A percentile compares a stretch with the other conserved stretches of the same genome.
These are phyloP conservation scores for Tetranychus piercei DNA, from an alignment of 2,888 invertebrate genomes.

Conservation along the genomic window DNA sequence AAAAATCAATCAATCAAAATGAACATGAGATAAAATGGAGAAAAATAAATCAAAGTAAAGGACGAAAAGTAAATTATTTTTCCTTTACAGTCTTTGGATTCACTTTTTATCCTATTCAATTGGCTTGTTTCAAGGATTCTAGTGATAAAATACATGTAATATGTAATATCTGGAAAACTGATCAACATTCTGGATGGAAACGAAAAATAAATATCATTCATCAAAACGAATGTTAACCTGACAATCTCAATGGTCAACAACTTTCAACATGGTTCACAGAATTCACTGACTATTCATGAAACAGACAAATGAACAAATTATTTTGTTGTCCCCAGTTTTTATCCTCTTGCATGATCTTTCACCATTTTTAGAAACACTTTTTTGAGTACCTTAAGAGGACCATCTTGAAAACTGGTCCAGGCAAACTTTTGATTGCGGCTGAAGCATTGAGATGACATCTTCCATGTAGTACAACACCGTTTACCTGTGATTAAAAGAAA, in stretches of 20 bases:
- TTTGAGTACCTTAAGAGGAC: slow-evolving; percentile 52
- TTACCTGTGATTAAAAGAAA: slow-evolving; percentile 47
- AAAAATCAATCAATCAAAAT: neutral
- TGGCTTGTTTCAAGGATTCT: neutral
- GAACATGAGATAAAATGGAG: neutral
- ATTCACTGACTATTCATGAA: neutral
- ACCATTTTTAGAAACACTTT: too few relatives aligned
- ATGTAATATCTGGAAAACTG: neutral
- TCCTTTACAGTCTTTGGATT: too few relatives aligned
- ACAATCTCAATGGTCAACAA: neutral
- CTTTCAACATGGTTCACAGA: slow-evolving; percentile 1
- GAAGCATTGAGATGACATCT: slow-evolving; percentile 91
- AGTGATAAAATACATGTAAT: neutral
- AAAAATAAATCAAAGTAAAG: neutral
- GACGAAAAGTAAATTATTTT: slow-evolving; percentile 32
- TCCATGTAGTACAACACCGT: slow-evolving; percentile 78
- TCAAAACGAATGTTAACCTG: neutral
- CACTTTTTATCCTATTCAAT: neutral
- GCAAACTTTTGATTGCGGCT: slow-evolving; percentile 76
- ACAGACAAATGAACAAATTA: too few relatives aligned
- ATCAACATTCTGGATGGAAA: neutral
- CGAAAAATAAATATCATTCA: neutral
- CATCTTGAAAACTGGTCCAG: slow-evolving; percentile 62
- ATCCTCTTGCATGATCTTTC: neutral
- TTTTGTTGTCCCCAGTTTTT: neutral